Evolutionary conservation across 2,113 vertebrate species (phyloP).

Genomic region (Anseranas semipalmata): DNA sequence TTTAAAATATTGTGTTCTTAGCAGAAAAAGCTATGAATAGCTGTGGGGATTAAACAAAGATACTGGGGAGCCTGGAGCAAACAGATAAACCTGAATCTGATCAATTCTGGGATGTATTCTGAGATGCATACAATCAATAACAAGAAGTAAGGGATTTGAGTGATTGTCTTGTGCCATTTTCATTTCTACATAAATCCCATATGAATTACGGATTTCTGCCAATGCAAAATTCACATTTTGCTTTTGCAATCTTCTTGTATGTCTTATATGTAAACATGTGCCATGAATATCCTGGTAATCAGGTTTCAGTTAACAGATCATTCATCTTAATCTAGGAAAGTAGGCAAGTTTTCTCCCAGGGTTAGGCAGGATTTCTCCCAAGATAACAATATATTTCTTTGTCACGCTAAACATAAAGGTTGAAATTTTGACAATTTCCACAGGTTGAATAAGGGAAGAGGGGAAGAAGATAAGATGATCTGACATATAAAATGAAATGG

Average conservation of each 20-base stretch:
- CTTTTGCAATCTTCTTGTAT: background rate
- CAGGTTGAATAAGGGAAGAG: background rate
- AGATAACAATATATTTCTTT: rapidly evolving
- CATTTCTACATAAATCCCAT: background rate
- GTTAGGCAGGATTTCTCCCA: background rate
- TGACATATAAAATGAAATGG: background rate
- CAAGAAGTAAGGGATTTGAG: background rate
- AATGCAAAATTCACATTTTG: background rate
- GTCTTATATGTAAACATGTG: background rate
- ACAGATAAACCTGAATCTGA: background rate
- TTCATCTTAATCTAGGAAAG: background rate
- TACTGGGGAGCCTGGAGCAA: background rate
- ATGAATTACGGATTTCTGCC: background rate
- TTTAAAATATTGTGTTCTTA: background rate
- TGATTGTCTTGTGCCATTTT: background rate
- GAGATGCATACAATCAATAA: background rate
- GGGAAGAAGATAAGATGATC: background rate
- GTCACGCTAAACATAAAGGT: background rate
- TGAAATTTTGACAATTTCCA: background rate
- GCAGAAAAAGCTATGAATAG: background rate
- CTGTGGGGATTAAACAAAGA: background rate
- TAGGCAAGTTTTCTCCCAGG: background rate
- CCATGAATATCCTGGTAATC: background rate
- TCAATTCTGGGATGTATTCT: background rate
- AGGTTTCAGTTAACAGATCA: background rate